Evolutionary conservation across 2,113 vertebrate genomes (phyloP), one percentile per base, ranked within the genome.

Genomic region (Peucedramus taeniatus): DNA sequence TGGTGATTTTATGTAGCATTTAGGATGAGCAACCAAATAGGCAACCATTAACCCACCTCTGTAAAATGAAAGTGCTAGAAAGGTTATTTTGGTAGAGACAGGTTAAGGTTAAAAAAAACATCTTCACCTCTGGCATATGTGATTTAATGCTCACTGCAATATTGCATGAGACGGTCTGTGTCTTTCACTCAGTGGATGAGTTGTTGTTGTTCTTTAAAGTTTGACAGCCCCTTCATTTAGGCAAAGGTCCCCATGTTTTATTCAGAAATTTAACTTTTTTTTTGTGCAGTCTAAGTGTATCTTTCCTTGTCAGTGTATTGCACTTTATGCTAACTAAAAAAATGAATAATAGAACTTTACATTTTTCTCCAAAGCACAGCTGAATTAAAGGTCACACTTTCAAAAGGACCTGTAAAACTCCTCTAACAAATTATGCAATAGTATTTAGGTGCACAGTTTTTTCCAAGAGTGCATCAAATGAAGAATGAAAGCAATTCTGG

Each of bases 341-440:
- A 85, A 82, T 68, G 15, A 87, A 76, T 60, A 87, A 82, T 71
- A 90, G 68, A 88, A 26, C 59, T 81, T 94, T 79, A 89, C 83
- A 90, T 95, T 96, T 92, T 92, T 92, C 79, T 92, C 68, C 24
- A 71, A 89, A 90, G 64, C 18, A 45, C 22, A 68, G 47, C 17
- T 90, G 27, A 47, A 64, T 75, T 92, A 93, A 93, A 95, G 92
- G 83, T 90, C 85, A 96, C 18, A 61, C 61, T 93, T 94, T 82
- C 40, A 83, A 87, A 95, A 88, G n/a, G n/a, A 81, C 68, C 37
- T 71, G 28, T 90, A 93, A 95, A 88, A 93, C 12, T 83, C 82
- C n/a, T 61, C 49, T 60, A 81, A 94, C 44, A 96, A 93, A 92
- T 94, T 89, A 87, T 74, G 22, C 9, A 57, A 44, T 27, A 88